Base-by-base conservation (phyloP, 2,797 vertebrate genomes). In the Lacerta bilineata region DNA sequence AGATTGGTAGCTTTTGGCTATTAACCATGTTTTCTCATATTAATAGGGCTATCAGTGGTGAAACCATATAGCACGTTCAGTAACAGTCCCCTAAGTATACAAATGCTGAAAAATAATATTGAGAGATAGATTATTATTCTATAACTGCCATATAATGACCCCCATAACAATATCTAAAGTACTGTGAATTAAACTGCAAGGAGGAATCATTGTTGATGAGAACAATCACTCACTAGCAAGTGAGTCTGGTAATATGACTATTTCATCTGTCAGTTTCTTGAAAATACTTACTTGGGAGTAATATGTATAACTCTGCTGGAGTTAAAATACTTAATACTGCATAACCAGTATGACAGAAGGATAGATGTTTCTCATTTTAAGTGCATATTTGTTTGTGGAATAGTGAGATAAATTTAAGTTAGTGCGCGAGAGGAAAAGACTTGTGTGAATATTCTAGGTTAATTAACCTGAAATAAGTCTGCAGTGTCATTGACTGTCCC, bases 141-240 rank as follows among this genome's bases (percentile, higher is more conserved):
- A 29, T 83, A 46, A 36, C 27, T 69, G 15, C 3, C 33, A 82
- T 82, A 68, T n/a, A 78, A 55, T 29, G 33, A 55, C 23, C 23
- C 23, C 64, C n/a, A 66, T 27, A 80, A 80, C 55, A 20, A 46
- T 50, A 55, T 50, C 27, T 50, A 78, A 50, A 78, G 25, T 29
- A 78, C 33, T 68, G 13, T 82, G 25, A 66, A 82, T 82, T 80
- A 41, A 43, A 82, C 41, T 68, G 61, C 61, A 66, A 66, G 66
- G 36, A 59, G n/a, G 61, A 82, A 41, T 81, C 23, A 64, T 81
- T 66, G 33, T 64, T 23, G 15, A 66, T 81, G 10, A 69, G 17
- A 69, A 69, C 29, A 83, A 69, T 8, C 27, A n/a, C 15, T 39
- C 66, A 69, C 25, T 27, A 29, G 20, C 8, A 83, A 69, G 39